Evolutionary conservation across 2,888 invertebrate genomes (phyloP), one percentile per base, ranked within the genome.

Genomic region (Diplolepis rosae): DNA sequence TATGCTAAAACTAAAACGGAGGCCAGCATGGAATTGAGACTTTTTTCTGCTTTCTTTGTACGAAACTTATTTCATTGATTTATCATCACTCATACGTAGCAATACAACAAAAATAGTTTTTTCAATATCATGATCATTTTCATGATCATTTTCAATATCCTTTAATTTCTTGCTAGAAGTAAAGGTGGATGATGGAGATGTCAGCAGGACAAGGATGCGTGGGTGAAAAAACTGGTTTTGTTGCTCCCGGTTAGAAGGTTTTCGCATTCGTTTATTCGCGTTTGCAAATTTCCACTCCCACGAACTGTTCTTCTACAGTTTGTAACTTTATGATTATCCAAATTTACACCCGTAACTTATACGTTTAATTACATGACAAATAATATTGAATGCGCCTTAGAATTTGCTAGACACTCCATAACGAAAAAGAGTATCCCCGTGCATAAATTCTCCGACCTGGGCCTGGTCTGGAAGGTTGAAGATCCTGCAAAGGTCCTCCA

Each of bases 161-260:
- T n/a, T n/a, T n/a, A n/a, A n/a, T n/a, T n/a, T n/a, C n/a, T n/a
- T n/a, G 69, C 66, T 42, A n/a, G 13, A 74, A 69, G 66, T 71
- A 71, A 66, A 75, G 78, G 77, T 69, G 77, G 76, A 83, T 82
- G 86, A 87, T 87, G 84, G 85, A 86, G 87, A 86, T 82, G 85
- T 87, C 83, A 80, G 79, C 78, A 78, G 80, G 75, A 67, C 75
- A 77, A 69, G 79, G 78, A 80, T 73, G 86, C 85, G 87, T 86
- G 86, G 87, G 87, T 84, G 85, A 85, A 80, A 80, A 81, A 83
- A 80, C 82, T 82, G 85, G 83, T 72, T 70, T 65, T 73, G 73
- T 71, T 76, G 76, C 77, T 79, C 74, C 79, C 73, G 76, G 75
- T 77, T 76, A 79, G 82, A 84, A 77, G 82, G 82, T 83, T 84